Base-by-base conservation (phyloP, 2,113 vertebrate genomes). In the Caracal caracal region DNA sequence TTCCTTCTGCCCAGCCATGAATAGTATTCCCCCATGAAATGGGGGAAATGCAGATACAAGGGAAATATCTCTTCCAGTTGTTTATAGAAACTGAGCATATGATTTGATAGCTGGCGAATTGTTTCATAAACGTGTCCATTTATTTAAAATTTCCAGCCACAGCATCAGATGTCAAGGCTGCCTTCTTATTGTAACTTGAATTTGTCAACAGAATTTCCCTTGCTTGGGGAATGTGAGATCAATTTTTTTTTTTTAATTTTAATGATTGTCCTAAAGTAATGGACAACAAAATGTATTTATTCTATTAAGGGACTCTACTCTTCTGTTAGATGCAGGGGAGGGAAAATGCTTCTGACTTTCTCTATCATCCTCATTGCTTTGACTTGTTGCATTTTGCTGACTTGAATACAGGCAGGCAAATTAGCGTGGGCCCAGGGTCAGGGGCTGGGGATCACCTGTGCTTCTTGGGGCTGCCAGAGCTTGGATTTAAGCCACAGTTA, bases 81-180 rank as follows among this genome's bases (percentile, higher is more conserved):
- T 78, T 86, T 75, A 26, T 59, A 40, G 68, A 93, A 88, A 22
- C 35, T 88, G 63, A 82, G 40, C 35, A 85, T 93, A 56, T 53
- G n/a, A 92, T 80, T 70, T 75, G 75, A 68, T 63, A 91, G 61
- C 16, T 93, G 88, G 65, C 70, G 12, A 4, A 70, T 19, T 70
- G 5, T 56, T 95, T 91, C 88, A 96, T 63, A 49, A 96, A 93
- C 49, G 73, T 93, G 93, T 16, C 33, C 30, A 78, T 16, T 59
- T 70, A 78, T 81, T 91, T 61, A 17, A 95, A 95, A 87, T 75
- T 83, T 3, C 35, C 37, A 83, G 28, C n/a, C 65, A 71, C 85
- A 30, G 26, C 84, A 33, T 16, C 88, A 17, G 11, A 86, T 17
- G 6, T 33, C 26, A 88, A 63, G 61, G 75, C 1, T 65, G 20